Percentiles rank a stretch among this genome's conserved stretches.
Conservation (phyloP, 2,797 vertebrate species). For the Syndactyla subalaris region DNA sequence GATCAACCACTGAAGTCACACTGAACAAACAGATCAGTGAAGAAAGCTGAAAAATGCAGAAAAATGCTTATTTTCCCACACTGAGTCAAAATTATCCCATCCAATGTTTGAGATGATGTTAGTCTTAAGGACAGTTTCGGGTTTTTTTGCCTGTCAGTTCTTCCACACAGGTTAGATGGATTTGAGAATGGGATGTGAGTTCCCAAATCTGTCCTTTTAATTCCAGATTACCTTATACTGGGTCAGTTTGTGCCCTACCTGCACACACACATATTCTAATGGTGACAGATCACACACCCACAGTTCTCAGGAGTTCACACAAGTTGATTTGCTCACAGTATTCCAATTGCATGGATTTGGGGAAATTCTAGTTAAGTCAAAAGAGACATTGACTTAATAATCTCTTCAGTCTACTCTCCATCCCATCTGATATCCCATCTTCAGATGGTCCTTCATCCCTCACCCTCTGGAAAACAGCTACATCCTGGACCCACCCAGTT, state of each 20-base stretch:
- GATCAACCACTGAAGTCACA: not conserved
- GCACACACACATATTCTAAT: rapidly evolving
- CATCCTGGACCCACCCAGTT: not conserved
- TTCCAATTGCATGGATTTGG: not conserved
- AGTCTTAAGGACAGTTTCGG: not conserved
- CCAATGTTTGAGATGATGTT: rapidly evolving
- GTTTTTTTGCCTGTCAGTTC: not conserved
- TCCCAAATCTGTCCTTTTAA: not conserved
- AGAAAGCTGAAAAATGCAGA: not conserved
- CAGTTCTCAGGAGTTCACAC: not conserved
- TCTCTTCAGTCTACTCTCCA: not conserved
- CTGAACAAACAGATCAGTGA: not conserved
- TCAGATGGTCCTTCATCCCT: not conserved
- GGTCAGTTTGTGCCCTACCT: not conserved
- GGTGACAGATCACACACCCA: not conserved
- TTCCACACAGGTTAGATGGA: not conserved
- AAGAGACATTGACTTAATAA: not conserved
- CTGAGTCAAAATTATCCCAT: not conserved
- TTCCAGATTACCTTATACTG: not conserved
- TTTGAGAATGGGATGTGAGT: not conserved
- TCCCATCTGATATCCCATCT: not conserved
- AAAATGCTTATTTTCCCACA: not conserved
- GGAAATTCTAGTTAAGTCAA: not conserved
- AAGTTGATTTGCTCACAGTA: not conserved
- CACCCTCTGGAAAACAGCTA: not conserved